phyloP scores from a whole-genome alignment of 2,888 invertebrate species.

The Cephonodes hylas region DNA sequence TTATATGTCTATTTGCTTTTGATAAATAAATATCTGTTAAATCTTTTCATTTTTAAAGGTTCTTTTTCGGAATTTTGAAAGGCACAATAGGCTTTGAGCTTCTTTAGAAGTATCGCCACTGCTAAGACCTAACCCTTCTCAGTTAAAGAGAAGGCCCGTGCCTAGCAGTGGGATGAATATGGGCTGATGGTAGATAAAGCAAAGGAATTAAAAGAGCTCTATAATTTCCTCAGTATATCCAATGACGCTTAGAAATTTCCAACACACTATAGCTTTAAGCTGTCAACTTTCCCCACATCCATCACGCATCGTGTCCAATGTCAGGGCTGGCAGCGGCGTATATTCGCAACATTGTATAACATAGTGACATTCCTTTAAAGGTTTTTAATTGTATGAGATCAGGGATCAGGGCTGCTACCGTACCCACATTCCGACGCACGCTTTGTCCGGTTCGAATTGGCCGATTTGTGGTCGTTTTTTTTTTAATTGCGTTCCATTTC shows the following conservation, averaged over 20 bases:
- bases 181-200: too few species aligned
- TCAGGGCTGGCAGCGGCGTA: constrained; percentile 16
- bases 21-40: too few species aligned
- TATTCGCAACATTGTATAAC: constrained; percentile 32
- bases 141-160: too few species aligned
- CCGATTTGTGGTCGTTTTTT: constrained; percentile 11
- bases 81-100: too few species aligned
- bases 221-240: constrained; percentile 13
- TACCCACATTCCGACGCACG: constrained; percentile 29
- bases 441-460: constrained; percentile 21
- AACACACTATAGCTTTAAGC: constrained; percentile 21
- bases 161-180: too few species aligned
- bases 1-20: too few species aligned
- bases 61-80: too few species aligned
- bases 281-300: constrained; percentile 4
- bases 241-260: constrained; percentile 23
- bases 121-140: too few species aligned
- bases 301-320: constrained; percentile 12
- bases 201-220: background rate
- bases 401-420: constrained; percentile 30
- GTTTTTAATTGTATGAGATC: constrained; percentile 43
- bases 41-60: too few species aligned
- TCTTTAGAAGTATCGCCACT: too few species aligned
- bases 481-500: background rate
- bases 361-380: constrained; percentile 31